Percentiles rank a stretch among this genome's conserved stretches.
Conservation (phyloP, 2,888 invertebrate genomes). For the Cacoxenus indagator region DNA sequence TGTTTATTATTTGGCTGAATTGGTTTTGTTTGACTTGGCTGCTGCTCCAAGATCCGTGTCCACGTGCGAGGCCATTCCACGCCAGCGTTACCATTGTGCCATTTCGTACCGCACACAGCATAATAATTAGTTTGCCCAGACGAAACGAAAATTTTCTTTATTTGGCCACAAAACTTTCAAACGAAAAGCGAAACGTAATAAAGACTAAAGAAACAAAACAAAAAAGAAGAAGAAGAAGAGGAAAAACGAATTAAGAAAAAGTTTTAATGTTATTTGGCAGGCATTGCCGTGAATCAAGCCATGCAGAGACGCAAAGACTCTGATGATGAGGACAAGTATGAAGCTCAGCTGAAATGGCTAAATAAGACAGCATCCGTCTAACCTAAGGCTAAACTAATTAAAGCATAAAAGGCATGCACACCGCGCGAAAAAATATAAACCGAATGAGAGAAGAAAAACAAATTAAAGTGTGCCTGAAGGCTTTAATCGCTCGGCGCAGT, state of each 20-base stretch:
- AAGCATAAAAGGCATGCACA: constrained; percentile 33
- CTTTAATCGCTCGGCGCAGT: background rate
- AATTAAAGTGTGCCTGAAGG: constrained; percentile 7
- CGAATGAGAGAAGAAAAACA: background rate
- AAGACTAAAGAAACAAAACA: background rate
- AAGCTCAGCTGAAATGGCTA: background rate
- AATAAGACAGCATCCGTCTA: background rate
- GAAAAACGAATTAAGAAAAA: constrained; percentile 34
- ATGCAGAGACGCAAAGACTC: background rate
- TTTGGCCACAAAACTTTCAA: constrained; percentile 3
- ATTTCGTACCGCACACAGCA: constrained; percentile 58
- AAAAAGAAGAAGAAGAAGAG: constrained; percentile 6
- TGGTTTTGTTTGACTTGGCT: background rate
- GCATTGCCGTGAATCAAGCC: constrained; percentile 23
- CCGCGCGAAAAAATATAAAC: background rate
- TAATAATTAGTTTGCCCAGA: constrained; percentile 56
- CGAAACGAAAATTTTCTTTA: constrained; percentile 1
- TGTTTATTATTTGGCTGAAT: constrained; percentile 39
- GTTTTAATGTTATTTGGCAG: constrained; percentile 61
- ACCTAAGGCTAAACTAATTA: constrained; percentile 47
- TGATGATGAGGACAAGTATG: background rate
- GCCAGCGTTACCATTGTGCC: constrained; percentile 35
- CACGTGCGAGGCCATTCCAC: constrained; percentile 32
- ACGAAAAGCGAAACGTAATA: background rate
- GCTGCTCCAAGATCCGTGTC: constrained; percentile 16